Conservation (phyloP, 2,113 vertebrate species). For the Sorex araneus region DNA sequence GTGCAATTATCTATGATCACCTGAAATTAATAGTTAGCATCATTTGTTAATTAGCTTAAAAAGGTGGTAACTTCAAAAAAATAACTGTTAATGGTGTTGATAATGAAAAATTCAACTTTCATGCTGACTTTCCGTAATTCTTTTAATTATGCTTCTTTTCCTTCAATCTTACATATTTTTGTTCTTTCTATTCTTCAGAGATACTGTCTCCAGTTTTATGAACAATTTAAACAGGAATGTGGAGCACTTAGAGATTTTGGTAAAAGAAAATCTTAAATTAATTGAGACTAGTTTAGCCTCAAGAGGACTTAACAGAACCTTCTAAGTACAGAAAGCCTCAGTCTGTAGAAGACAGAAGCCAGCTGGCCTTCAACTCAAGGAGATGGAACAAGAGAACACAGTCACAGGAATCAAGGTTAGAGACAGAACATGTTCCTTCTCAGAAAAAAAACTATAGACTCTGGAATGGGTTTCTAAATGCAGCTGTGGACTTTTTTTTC, state of each 20-base stretch:
- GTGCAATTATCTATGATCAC: slow-evolving; percentile 81
- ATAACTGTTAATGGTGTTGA: slow-evolving; percentile 74
- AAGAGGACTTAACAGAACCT: slow-evolving; percentile 71
- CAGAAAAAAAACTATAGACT: slow-evolving; percentile 26
- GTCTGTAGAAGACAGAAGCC: slow-evolving; percentile 74
- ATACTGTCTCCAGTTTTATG: slow-evolving; percentile 46
- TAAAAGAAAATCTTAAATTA: slow-evolving; percentile 79
- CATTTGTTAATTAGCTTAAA: slow-evolving; percentile 80
- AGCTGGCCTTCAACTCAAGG: slow-evolving; percentile 79
- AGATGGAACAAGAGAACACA: slow-evolving; percentile 70
- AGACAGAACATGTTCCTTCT: slow-evolving; percentile 59
- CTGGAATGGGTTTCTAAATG: slow-evolving; percentile 56
- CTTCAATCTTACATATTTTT: slow-evolving; percentile 48
- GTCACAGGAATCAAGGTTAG: slow-evolving; percentile 77
- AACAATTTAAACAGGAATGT: slow-evolving; percentile 58
- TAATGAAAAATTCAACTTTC: slow-evolving; percentile 73
- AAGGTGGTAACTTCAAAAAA: slow-evolving; percentile 74
- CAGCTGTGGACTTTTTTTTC: slow-evolving; percentile 71
- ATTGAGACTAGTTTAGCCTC: slow-evolving; percentile 73
- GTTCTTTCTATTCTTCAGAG: slow-evolving; percentile 65
- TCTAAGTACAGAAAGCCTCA: slow-evolving; percentile 67
- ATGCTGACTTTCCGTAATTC: slow-evolving; percentile 65
- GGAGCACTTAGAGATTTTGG: slow-evolving; percentile 66
- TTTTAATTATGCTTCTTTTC: slow-evolving; percentile 74
- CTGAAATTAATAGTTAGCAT: slow-evolving; percentile 73